Evolutionary conservation across 2,113 vertebrate genomes (phyloP).

Genomic region (Setophaga coronata): DNA sequence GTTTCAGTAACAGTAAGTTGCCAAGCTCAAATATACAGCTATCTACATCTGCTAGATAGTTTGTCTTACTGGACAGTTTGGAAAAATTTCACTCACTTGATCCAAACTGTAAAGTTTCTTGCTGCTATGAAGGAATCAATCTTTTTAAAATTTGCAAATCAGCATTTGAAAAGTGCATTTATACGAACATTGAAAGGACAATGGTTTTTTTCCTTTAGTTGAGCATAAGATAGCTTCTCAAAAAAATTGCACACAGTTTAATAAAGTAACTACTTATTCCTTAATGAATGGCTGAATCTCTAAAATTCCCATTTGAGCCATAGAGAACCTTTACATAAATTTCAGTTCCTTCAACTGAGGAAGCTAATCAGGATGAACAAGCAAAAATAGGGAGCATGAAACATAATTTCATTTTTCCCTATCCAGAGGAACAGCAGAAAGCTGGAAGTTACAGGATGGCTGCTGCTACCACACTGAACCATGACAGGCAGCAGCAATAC

Average conservation of each 20-base stretch:
- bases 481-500: fast-evolving
- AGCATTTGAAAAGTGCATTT: not conserved
- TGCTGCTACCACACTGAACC: not conserved
- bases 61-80: not conserved
- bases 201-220: not conserved
- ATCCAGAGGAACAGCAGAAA: not conserved
- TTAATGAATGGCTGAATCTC: not conserved
- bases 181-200: not conserved
- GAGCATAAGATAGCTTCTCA: not conserved
- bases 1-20: not conserved
- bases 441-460: not conserved
- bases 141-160: not conserved
- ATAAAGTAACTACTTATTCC: not conserved
- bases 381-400: not conserved
- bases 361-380: not conserved
- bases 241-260: not conserved
- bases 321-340: not conserved
- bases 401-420: not conserved
- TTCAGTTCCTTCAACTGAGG: not conserved
- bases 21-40: conserved; percentile 10
- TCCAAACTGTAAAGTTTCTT: not conserved
- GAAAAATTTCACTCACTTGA: not conserved
- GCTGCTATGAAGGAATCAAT: not conserved
- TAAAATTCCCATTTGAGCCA: not conserved
- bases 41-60: conserved; percentile 17